phyloP scores from a whole-genome alignment of 2,797 vertebrate species.

The Pteropus rufus region DNA sequence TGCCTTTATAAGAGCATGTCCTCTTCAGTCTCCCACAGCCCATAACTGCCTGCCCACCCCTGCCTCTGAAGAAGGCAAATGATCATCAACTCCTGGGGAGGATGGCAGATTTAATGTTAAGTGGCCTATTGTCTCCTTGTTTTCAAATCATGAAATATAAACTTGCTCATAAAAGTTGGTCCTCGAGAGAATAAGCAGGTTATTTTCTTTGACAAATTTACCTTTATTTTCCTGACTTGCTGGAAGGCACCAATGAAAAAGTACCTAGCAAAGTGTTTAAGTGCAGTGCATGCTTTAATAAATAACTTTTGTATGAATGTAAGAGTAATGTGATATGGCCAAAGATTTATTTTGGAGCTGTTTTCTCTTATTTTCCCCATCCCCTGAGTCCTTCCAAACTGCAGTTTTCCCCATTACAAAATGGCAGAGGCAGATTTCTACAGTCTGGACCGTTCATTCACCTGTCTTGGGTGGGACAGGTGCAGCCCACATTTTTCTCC shows the following conservation, averaged over 20 bases:
- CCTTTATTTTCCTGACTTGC: background rate
- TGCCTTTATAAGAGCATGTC: background rate
- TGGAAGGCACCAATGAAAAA: background rate
- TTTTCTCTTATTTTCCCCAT: background rate
- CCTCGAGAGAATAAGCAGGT: background rate
- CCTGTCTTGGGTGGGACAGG: constrained; percentile 76
- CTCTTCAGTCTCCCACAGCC: background rate
- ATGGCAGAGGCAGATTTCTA: background rate
- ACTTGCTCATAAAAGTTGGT: background rate
- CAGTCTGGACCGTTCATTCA: constrained; percentile 62
- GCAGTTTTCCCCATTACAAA: background rate
- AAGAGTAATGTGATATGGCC: background rate
- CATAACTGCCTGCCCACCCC: background rate
- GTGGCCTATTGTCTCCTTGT: background rate
- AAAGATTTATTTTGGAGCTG: background rate
- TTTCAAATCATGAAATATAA: background rate
- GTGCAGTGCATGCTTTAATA: background rate
- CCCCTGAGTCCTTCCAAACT: background rate
- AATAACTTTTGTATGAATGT: constrained; percentile 11
- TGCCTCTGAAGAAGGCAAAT: background rate
- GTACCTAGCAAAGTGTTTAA: background rate
- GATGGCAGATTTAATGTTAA: background rate
- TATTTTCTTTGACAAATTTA: constrained; percentile 8
- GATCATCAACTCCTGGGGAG: background rate
- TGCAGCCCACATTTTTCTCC: constrained; percentile 73